phyloP scores from a whole-genome alignment of 1,140 invertebrate genomes.

The Diorhabda elongata region DNA sequence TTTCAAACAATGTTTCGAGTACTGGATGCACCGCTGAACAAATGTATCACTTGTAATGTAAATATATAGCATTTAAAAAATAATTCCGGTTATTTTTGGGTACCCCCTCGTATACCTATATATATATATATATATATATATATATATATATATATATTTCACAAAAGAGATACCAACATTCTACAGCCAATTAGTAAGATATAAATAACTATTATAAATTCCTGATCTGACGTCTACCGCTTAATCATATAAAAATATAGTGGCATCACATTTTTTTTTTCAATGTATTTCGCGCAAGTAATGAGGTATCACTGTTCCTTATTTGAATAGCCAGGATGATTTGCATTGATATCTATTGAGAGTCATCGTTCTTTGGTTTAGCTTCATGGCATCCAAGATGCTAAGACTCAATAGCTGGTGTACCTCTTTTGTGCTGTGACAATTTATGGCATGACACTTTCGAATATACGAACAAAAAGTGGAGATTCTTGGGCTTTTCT shows the following conservation, averaged over 20 bases:
- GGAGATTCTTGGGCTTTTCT: slow-evolving; percentile 43
- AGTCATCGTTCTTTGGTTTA: slow-evolving; percentile 13
- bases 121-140: slow-evolving; percentile 3
- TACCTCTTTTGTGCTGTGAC: slow-evolving; percentile 34
- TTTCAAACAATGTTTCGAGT: too few species aligned
- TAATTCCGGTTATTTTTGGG: too few species aligned
- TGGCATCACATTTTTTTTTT: neutral
- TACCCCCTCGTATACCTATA: neutral
- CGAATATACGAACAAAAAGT: slow-evolving; percentile 44
- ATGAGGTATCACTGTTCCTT: neutral
- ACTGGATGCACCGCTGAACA: too few species aligned
- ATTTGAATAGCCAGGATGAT: slow-evolving; percentile 13
- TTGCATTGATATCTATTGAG: slow-evolving; percentile 17
- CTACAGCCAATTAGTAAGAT: neutral
- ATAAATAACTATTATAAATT: neutral
- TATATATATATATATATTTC: neutral
- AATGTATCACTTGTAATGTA: too few species aligned
- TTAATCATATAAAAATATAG: neutral
- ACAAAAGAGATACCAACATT: neutral
- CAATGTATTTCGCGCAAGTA: neutral
- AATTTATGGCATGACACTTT: slow-evolving; percentile 46
- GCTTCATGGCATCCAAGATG: slow-evolving; percentile 5
- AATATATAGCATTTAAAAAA: too few species aligned
- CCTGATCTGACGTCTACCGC: neutral
- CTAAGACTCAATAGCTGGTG: slow-evolving; percentile 35